These are phyloP conservation scores for Rhyacophila brunnea DNA, from an alignment of 1,140 invertebrate genomes.

Conservation along the genomic window DNA sequence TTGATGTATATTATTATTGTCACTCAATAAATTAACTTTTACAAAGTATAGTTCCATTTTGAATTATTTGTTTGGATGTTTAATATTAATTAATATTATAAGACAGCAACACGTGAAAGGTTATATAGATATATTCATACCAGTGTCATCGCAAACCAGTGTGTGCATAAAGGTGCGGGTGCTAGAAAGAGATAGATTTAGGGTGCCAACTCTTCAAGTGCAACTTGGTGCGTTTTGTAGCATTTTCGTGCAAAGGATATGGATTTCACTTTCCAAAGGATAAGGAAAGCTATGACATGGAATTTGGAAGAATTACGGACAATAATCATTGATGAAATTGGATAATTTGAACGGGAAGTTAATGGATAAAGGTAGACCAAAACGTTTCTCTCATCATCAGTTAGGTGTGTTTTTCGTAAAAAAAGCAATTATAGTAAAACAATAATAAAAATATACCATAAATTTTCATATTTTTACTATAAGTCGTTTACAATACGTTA, in stretches of 20 bases:
- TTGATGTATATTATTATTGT: no score
- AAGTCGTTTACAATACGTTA: neutral
- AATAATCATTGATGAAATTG: no score
- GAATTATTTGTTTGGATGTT: neutral
- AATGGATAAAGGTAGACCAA: constrained; percentile 22
- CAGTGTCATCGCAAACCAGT: constrained; percentile 35
- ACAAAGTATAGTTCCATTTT: no score
- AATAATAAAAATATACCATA: no score
- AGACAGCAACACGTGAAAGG: constrained; percentile 8
- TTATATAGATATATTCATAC: constrained; percentile 27
- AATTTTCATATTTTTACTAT: neutral
- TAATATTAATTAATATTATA: neutral
- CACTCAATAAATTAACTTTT: no score
- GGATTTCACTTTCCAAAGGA: neutral
- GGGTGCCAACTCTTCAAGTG: constrained; percentile 30
- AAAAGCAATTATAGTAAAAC: no score
- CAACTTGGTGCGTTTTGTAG: constrained; percentile 36
- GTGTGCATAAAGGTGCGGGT: constrained; percentile 36
- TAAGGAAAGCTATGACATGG: neutral
- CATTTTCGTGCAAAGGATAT: constrained; percentile 33
- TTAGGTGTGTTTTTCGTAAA: constrained; percentile 12
- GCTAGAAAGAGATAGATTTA: constrained; percentile 31
- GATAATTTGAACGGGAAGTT: no score
- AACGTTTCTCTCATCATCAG: constrained; percentile 33
- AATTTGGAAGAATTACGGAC: no score